Evolutionary conservation across 2,113 vertebrate species (phyloP).

Genomic region (Xiphophorus couchianus): DNA sequence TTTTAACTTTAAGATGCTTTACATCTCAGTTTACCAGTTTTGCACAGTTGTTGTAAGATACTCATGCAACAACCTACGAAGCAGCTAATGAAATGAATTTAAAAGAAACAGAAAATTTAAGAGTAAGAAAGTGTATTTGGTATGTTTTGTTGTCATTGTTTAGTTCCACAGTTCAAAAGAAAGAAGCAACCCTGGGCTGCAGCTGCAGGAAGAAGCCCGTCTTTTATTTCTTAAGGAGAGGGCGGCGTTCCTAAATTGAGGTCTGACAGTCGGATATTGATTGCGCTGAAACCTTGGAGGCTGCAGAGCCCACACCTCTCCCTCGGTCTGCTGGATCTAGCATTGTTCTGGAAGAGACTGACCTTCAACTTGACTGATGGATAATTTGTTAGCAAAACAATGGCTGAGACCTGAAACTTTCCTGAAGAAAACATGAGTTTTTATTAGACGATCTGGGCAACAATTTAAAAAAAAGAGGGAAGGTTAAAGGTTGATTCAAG

Average conservation of each 20-base stretch:
- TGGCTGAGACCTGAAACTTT: conserved; percentile 2
- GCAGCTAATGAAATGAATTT: neutral
- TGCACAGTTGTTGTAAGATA: neutral
- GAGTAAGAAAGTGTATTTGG: neutral
- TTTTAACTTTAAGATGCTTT: neutral
- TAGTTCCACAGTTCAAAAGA: neutral
- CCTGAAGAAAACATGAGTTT: neutral
- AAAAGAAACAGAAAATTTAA: neutral
- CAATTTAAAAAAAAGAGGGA: neutral
- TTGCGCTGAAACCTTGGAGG: conserved; percentile 58
- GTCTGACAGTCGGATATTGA: conserved; percentile 63
- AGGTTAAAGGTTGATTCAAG: neutral
- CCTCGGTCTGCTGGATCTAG: conserved; percentile 10
- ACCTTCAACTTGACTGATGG: conserved; percentile 50
- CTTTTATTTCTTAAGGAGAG: conserved; percentile 25
- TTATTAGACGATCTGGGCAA: neutral
- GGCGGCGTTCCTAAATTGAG: conserved; percentile 42
- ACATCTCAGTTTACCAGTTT: neutral
- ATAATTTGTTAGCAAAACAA: conserved; percentile 29
- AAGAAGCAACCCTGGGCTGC: neutral
- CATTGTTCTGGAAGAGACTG: conserved; percentile 29
- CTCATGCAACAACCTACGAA: neutral
- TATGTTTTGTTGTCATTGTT: neutral
- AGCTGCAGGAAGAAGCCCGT: conserved; percentile 15
- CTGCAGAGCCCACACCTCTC: conserved; percentile 32